Percentiles rank a stretch among this genome's conserved stretches.
phyloP scores from a whole-genome alignment of 2,113 vertebrate genomes.

The Gasterosteus aculeatus region DNA sequence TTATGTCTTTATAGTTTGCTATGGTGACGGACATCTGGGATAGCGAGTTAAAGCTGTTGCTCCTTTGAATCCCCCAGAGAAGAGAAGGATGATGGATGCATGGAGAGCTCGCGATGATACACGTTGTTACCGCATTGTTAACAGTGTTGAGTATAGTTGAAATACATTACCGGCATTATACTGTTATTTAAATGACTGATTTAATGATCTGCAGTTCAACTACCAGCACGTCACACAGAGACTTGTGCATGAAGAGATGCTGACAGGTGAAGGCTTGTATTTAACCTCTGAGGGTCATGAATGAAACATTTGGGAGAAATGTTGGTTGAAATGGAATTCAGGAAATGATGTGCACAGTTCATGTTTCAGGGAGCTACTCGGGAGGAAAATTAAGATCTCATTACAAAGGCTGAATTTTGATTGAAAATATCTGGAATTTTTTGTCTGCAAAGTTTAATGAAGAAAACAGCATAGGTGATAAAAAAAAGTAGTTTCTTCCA shows the following conservation, averaged over 20 bases:
- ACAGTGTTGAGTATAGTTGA: too few relatives aligned
- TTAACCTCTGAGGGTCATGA: not conserved
- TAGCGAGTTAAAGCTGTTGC: too few relatives aligned
- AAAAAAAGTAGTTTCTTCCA: slow-evolving; percentile 2
- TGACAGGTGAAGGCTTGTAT: not conserved
- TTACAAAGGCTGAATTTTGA: not conserved
- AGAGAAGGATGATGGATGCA: too few relatives aligned
- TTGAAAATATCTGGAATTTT: slow-evolving; percentile 3
- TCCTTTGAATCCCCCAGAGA: too few relatives aligned
- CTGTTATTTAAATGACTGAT: too few relatives aligned
- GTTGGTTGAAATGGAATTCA: not conserved
- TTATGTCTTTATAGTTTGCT: too few relatives aligned
- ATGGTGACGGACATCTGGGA: too few relatives aligned
- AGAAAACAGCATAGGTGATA: slow-evolving; percentile 1
- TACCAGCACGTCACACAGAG: not conserved
- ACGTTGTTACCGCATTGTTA: too few relatives aligned
- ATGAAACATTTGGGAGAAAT: not conserved
- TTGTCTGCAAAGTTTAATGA: slow-evolving; percentile 8
- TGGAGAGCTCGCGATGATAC: too few relatives aligned
- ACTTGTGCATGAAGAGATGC: not conserved
- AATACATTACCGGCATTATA: too few relatives aligned
- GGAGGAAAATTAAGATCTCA: not conserved
- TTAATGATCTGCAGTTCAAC: too few relatives aligned
- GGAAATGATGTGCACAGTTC: not conserved
- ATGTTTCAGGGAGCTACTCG: not conserved